These are phyloP conservation scores for Hirundo rustica DNA, from an alignment of 2,797 vertebrate genomes.

Conservation along the genomic window DNA sequence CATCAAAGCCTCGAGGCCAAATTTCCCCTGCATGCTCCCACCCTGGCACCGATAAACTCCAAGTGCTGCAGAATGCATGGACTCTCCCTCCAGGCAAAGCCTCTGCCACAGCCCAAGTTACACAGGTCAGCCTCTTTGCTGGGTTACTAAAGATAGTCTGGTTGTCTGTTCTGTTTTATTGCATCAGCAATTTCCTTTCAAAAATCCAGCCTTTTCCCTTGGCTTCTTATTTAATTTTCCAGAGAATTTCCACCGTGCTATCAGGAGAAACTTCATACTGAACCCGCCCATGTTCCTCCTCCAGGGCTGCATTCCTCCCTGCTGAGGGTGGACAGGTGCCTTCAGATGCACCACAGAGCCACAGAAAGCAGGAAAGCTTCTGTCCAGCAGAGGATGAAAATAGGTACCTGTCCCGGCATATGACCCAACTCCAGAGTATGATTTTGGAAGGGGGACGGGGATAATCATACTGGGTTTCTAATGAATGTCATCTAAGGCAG, in stretches of 20 bases:
- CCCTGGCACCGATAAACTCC: background rate
- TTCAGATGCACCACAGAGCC: background rate
- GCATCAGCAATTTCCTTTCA: background rate
- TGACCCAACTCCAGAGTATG: background rate
- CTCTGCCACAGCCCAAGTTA: background rate
- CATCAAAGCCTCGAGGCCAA: background rate
- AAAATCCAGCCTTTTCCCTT: background rate
- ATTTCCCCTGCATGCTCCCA: background rate
- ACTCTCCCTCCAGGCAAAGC: background rate
- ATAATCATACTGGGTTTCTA: background rate
- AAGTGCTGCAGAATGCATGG: background rate
- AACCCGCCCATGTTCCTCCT: background rate
- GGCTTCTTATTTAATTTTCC: constrained; percentile 26
- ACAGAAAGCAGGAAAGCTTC: background rate
- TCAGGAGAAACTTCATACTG: background rate
- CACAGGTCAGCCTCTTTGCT: background rate
- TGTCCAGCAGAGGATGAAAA: background rate
- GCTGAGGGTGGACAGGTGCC: background rate
- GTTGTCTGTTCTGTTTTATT: background rate
- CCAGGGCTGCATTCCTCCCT: background rate
- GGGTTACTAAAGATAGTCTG: background rate
- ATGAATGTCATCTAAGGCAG: background rate
- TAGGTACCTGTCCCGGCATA: background rate
- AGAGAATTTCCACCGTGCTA: background rate
- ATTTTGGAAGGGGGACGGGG: background rate